Percentiles rank a stretch among this genome's conserved stretches.
phyloP scores from a whole-genome alignment of 2,888 invertebrate species.

The Limnephilus auricula region DNA sequence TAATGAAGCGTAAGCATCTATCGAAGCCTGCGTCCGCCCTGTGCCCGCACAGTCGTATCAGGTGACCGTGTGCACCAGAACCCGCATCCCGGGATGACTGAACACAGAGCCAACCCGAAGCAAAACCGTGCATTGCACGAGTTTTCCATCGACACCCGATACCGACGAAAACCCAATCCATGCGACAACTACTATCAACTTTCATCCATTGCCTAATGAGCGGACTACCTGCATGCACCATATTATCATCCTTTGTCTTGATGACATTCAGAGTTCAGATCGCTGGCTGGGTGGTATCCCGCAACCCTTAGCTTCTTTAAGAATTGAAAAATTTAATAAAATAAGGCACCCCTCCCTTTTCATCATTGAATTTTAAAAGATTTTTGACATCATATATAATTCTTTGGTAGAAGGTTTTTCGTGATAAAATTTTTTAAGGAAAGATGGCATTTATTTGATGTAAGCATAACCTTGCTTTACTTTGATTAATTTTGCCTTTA shows the following conservation, averaged over 20 bases:
- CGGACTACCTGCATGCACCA: slow-evolving; percentile 44
- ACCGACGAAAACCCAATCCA: slow-evolving; percentile 35
- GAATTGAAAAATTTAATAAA: neutral
- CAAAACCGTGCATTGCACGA: neutral
- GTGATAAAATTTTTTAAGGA: too few relatives aligned
- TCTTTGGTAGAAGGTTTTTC: too few relatives aligned
- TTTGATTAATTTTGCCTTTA: too few relatives aligned
- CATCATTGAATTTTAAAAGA: neutral
- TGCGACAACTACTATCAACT: slow-evolving; percentile 53
- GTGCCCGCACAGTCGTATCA: slow-evolving; percentile 30
- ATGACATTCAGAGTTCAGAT: neutral
- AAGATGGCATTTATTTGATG: too few relatives aligned
- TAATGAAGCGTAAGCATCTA: slow-evolving; percentile 24
- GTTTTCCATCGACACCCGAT: slow-evolving; percentile 31
- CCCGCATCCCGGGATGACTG: slow-evolving; percentile 35
- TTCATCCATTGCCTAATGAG: slow-evolving; percentile 54
- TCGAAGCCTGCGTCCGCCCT: slow-evolving; percentile 30
- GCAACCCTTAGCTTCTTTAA: neutral
- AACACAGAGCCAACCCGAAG: neutral
- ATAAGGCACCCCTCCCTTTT: neutral
- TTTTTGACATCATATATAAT: too few relatives aligned
- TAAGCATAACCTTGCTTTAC: too few relatives aligned
- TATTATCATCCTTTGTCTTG: slow-evolving; percentile 32
- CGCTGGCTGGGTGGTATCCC: neutral
- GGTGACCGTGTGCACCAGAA: neutral